Evolutionary conservation across 2,888 invertebrate genomes (phyloP).

Genomic region (Cerceris rybyensis): DNA sequence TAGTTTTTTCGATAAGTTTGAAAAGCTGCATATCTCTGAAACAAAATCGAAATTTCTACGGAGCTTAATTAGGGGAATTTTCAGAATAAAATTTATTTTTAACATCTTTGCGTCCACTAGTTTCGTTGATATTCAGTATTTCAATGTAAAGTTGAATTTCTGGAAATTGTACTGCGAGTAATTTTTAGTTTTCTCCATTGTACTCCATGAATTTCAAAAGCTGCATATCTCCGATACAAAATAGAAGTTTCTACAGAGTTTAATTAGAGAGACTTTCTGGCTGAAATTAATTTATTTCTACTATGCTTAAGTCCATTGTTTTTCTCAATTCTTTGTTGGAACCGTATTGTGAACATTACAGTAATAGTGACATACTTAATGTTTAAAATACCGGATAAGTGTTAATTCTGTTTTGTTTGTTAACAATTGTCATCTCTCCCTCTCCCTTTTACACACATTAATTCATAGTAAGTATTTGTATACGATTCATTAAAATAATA

Average conservation of each 20-base stretch:
- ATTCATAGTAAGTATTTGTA: no score
- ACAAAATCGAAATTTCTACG: conserved; percentile 70
- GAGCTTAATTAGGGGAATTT: conserved; percentile 63
- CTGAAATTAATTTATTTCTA: conserved; percentile 32
- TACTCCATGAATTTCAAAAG: conserved; percentile 76
- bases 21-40: conserved; percentile 73
- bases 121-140: no score
- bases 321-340: background rate
- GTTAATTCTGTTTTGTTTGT: no score
- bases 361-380: no score
- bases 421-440: no score
- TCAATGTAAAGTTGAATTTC: no score
- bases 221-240: conserved; percentile 71
- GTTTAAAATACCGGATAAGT: no score
- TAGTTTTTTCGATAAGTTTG: conserved; percentile 74
- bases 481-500: no score
- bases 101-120: no score
- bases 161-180: no score
- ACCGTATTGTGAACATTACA: no score
- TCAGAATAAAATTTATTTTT: conserved; percentile 31
- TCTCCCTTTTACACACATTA: no score
- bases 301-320: background rate
- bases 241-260: conserved; percentile 69
- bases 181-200: conserved; percentile 44
- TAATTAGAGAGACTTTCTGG: conserved; percentile 60